phyloP scores from a whole-genome alignment of 2,113 vertebrate genomes.

The Nothocercus nigrocapillus region DNA sequence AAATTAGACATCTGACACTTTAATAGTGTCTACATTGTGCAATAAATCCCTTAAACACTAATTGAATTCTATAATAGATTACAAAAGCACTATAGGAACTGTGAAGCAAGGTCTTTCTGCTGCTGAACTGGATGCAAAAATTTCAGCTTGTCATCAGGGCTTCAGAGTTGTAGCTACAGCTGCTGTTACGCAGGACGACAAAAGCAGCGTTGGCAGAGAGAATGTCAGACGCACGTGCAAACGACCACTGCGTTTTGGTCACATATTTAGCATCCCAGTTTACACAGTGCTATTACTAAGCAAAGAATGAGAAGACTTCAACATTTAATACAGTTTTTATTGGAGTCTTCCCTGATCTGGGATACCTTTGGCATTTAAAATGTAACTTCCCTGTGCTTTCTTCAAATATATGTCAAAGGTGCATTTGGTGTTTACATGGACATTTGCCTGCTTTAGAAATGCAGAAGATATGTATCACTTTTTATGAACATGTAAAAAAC shows the following conservation, averaged over 20 bases:
- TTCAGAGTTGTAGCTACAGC: slow-evolving; percentile 11
- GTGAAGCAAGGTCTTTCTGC: slow-evolving; percentile 3
- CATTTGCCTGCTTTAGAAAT: background rate
- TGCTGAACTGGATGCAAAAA: slow-evolving; percentile 42
- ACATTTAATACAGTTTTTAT: background rate
- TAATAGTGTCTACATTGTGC: background rate
- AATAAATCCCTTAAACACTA: slow-evolving; percentile 36
- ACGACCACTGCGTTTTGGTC: background rate
- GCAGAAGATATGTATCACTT: background rate
- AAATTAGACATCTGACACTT: background rate
- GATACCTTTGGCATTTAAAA: background rate
- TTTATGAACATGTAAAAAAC: background rate
- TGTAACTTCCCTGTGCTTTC: background rate
- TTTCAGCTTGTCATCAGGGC: slow-evolving; percentile 31
- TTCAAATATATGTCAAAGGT: background rate
- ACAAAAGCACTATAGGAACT: slow-evolving; percentile 36
- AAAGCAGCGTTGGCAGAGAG: background rate
- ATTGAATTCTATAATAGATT: slow-evolving; percentile 6
- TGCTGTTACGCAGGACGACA: background rate
- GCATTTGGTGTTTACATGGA: background rate
- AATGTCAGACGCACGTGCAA: slow-evolving; percentile 28
- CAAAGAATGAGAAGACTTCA: background rate
- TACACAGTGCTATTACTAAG: background rate
- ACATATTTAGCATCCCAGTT: background rate
- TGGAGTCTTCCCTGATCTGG: background rate